These are phyloP conservation scores for Neomorphus geoffroyi DNA, from an alignment of 2,797 vertebrate species.

Conservation along the genomic window DNA sequence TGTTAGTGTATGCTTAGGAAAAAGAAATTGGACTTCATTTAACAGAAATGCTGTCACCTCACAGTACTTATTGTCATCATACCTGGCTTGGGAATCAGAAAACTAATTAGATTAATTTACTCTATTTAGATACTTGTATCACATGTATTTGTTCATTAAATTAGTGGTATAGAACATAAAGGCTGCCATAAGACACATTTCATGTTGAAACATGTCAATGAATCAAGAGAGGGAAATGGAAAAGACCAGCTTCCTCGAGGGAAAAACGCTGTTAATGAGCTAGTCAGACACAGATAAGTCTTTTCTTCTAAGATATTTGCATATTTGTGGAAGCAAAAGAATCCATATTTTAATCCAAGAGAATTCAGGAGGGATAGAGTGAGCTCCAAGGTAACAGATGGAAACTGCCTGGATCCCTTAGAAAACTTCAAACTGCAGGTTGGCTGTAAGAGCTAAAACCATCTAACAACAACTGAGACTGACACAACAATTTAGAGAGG, in stretches of 20 bases:
- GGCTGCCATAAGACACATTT: neutral
- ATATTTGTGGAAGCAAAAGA: neutral
- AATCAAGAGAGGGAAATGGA: neutral
- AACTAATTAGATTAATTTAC: neutral
- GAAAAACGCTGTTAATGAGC: neutral
- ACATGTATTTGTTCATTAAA: neutral
- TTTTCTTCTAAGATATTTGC: neutral
- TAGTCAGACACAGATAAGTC: neutral
- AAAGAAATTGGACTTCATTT: neutral
- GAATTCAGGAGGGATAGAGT: neutral
- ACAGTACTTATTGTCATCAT: neutral
- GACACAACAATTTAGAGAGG: neutral
- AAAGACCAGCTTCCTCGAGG: neutral
- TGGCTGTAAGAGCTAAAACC: neutral
- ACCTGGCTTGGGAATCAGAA: neutral
- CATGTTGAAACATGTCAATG: neutral
- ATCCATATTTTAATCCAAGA: neutral
- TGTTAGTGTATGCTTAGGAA: neutral
- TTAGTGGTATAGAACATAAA: neutral
- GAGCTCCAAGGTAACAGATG: neutral
- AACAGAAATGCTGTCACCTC: neutral
- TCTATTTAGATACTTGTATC: neutral
- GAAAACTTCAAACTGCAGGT: neutral
- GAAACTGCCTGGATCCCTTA: neutral
- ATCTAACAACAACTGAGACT: neutral